phyloP scores from a whole-genome alignment of 2,888 invertebrate species.

The Torymus aiolomorphi region DNA sequence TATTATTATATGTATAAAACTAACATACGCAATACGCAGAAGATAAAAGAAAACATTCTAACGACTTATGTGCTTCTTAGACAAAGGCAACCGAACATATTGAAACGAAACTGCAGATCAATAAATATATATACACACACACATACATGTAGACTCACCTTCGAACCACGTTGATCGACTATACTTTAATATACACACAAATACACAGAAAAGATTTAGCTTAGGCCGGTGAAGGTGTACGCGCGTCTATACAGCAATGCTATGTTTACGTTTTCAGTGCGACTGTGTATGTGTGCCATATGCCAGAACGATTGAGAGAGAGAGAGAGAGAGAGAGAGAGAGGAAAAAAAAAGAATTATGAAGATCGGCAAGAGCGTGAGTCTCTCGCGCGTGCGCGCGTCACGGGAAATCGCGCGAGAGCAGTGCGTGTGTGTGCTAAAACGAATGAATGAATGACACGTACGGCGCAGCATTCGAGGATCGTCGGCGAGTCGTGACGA shows the following conservation, averaged over 20 bases:
- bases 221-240: conserved; percentile 44
- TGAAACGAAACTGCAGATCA: not conserved
- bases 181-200: conserved; percentile 50
- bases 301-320: not conserved
- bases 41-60: conserved; percentile 36
- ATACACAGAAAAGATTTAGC: conserved; percentile 32
- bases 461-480: conserved; percentile 21
- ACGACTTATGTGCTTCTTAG: conserved; percentile 48
- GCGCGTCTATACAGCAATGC: conserved; percentile 8
- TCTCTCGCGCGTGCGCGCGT: too few species aligned
- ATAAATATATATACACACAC: too few species aligned
- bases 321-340: not conserved
- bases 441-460: conserved; percentile 9
- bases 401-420: not conserved
- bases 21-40: conserved; percentile 16
- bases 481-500: conserved; percentile 33
- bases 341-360: too few species aligned
- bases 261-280: too few species aligned
- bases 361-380: too few species aligned
- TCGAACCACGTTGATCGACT: conserved; percentile 56
- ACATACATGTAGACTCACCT: conserved; percentile 45
- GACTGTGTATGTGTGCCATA: not conserved
- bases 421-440: not conserved
- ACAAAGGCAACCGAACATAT: conserved; percentile 13
- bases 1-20: conserved; percentile 19